Base-by-base conservation (phyloP, 2,797 vertebrate genomes). In the Xyrichtys novacula region DNA sequence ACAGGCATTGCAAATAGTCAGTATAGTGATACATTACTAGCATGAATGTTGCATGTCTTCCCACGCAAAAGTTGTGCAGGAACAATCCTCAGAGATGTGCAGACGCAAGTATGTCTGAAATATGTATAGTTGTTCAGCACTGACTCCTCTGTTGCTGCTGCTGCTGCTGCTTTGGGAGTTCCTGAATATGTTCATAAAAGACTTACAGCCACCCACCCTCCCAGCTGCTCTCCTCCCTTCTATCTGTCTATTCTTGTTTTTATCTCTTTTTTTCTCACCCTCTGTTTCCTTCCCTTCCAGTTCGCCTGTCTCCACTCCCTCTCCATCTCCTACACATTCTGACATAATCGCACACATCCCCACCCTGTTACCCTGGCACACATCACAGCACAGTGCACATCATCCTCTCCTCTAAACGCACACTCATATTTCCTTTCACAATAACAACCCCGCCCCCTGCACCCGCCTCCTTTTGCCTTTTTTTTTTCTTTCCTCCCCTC, bases 251-350 rank as follows among this genome's bases (percentile, higher is more conserved):
- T 71, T 79, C 57, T 32, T 55, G 36, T 76, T 83, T 71, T 60
- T 65, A 32, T 46, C 65, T 75, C 54, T 80, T 16, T 85, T 82
- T 87, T 84, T 72, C 82, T 69, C 85, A 62, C 80, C 76, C 83
- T 76, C 65, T 32, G 63, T 71, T 87, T 83, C 71, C 80, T 75
- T 84, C 83, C 78, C 56, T 67, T 78, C 46, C 69, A 66, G 36
- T 75, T 69, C 23, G 62, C 55, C 78, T 71, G 62, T 70, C 78
- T 80, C 72, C 83, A 81, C 83, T 83, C 81, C 65, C 76, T 81
- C 85, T 88, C 78, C 83, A 79, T 90, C 88, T 84, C 84, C 77
- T 80, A 84, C 90, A 86, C 85, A 88, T 62, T 87, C 80, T 91
- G 88, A 89, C 85, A 89, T 82, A 85, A 90, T 88, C 75, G 28